phyloP scores from a whole-genome alignment of 1,140 invertebrate species.

The Aradophagus sp. region DNA sequence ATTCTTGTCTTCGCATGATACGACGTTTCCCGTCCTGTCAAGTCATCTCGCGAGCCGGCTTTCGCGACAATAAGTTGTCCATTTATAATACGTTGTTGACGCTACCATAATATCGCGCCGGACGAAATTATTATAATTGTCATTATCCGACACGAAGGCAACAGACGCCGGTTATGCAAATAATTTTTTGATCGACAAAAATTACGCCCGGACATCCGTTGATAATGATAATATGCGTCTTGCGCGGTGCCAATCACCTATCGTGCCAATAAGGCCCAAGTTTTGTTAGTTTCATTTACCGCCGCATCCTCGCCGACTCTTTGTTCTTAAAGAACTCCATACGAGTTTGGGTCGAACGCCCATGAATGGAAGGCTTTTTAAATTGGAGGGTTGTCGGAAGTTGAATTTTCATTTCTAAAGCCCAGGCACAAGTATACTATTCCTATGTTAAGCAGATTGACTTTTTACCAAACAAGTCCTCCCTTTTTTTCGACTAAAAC shows the following conservation, averaged over 20 bases:
- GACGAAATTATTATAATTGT: constrained; percentile 13
- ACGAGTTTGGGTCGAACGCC: too few relatives aligned
- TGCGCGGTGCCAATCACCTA: constrained; percentile 1
- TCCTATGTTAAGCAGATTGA: too few relatives aligned
- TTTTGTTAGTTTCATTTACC: too few relatives aligned
- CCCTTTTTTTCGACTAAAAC: too few relatives aligned
- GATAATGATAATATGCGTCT: constrained; percentile 9
- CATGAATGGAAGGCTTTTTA: too few relatives aligned
- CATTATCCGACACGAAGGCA: constrained; percentile 16
- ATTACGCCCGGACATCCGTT: constrained; percentile 23
- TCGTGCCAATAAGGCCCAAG: too few relatives aligned
- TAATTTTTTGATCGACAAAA: constrained; percentile 18
- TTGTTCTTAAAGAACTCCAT: too few relatives aligned
- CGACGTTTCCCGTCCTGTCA: constrained; percentile 28
- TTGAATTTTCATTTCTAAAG: too few relatives aligned
- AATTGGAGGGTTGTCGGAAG: too few relatives aligned
- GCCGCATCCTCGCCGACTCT: too few relatives aligned
- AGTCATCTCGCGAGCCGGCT: constrained; percentile 17
- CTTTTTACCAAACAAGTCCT: too few relatives aligned
- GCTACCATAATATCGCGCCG: not conserved
- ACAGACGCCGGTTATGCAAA: constrained; percentile 13
- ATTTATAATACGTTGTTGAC: constrained; percentile 20
- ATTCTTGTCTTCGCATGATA: constrained; percentile 33
- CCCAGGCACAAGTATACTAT: too few relatives aligned
- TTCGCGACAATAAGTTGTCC: constrained; percentile 20